Conservation (phyloP, 2,888 invertebrate genomes). For the Drosophila trichaetosa region DNA sequence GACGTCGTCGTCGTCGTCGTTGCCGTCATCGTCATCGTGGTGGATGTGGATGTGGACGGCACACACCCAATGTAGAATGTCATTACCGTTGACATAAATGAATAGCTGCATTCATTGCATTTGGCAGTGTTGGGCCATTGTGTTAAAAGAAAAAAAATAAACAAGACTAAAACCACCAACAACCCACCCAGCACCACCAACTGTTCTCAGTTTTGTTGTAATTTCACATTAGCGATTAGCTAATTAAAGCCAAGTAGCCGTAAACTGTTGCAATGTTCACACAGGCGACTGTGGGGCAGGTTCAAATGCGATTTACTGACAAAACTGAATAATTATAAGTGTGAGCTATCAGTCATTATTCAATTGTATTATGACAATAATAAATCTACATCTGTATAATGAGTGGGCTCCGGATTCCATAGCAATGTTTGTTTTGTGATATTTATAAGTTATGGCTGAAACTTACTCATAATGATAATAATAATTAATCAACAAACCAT, state of each 20-base stretch:
- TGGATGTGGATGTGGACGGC: slow-evolving; percentile 42
- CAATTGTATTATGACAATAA: neutral
- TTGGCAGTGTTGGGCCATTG: slow-evolving; percentile 68
- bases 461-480: neutral
- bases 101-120: slow-evolving; percentile 83
- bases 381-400: neutral
- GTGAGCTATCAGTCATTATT: neutral
- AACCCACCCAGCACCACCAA: slow-evolving; percentile 4
- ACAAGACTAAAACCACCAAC: slow-evolving; percentile 52
- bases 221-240: slow-evolving; percentile 69
- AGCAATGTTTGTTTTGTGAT: neutral
- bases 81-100: slow-evolving; percentile 84
- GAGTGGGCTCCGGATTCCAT: neutral
- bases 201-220: slow-evolving; percentile 60
- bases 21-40: slow-evolving; percentile 12
- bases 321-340: neutral
- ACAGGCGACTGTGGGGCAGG: neutral
- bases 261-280: slow-evolving; percentile 1
- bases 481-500: neutral
- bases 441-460: neutral
- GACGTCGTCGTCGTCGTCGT: slow-evolving; percentile 26
- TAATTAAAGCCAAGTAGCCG: slow-evolving; percentile 71
- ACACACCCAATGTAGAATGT: slow-evolving; percentile 82
- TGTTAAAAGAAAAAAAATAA: slow-evolving; percentile 7
- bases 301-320: slow-evolving; percentile 33